phyloP scores from a whole-genome alignment of 2,797 vertebrate genomes.

The Trematomus bernacchii region DNA sequence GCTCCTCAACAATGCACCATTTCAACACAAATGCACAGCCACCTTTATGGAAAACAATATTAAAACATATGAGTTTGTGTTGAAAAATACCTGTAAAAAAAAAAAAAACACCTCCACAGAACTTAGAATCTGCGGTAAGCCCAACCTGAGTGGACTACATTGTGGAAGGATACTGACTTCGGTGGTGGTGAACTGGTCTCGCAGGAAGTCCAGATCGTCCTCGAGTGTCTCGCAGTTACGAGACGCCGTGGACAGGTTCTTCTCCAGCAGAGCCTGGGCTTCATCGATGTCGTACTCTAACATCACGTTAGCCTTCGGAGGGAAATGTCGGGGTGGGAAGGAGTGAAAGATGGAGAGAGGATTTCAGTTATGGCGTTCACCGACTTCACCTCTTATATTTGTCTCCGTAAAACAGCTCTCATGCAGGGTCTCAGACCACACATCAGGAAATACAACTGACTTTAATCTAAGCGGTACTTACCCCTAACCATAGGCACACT shows the following conservation, averaged over 20 bases:
- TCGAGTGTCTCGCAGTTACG: conserved; percentile 96
- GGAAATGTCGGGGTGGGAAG: fast-evolving
- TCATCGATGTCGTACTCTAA: conserved; percentile 98
- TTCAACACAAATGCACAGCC: background rate
- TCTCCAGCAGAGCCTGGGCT: conserved; percentile 95
- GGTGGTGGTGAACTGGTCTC: conserved; percentile 99
- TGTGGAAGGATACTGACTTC: conserved; percentile 99
- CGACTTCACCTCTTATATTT: background rate
- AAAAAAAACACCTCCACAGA: background rate
- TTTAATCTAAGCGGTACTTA: conserved; percentile 78
- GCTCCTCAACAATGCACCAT: background rate
- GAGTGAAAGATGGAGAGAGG: background rate
- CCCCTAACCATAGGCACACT: conserved; percentile 99
- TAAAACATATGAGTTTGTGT: background rate
- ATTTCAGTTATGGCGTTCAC: background rate
- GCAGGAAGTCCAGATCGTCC: conserved; percentile 97
- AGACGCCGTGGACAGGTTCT: conserved; percentile 94
- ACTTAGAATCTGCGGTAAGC: no score
- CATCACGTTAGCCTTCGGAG: conserved; percentile 96
- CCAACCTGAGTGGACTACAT: background rate
- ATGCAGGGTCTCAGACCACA: background rate
- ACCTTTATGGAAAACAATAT: background rate
- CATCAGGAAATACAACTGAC: no score
- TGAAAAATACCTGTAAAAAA: background rate
- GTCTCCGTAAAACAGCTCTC: background rate